A percentile compares a stretch with the other conserved stretches of the same genome.
phyloP scores from a whole-genome alignment of 2,113 vertebrate genomes.

The Tupaia chinensis region DNA sequence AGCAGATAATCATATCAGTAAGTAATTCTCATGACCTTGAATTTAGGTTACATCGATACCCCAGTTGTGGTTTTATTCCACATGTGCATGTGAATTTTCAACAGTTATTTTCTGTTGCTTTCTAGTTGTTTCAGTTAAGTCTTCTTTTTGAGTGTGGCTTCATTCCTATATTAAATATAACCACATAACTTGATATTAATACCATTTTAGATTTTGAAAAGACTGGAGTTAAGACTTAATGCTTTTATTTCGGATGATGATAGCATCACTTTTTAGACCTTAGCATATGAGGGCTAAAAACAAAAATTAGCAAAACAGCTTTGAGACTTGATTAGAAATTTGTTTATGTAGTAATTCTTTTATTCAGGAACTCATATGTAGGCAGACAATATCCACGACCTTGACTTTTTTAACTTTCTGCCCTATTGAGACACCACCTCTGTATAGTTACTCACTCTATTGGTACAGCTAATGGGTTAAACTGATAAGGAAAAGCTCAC shows the following conservation, averaged over 20 bases:
- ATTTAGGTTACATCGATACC: not conserved
- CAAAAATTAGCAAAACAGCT: not conserved
- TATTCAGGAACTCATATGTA: not conserved
- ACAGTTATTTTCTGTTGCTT: not conserved
- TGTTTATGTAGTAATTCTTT: not conserved
- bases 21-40: conserved; percentile 80
- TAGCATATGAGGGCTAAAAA: not conserved
- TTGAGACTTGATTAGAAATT: conserved; percentile 17
- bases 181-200: not conserved
- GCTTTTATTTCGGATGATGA: not conserved
- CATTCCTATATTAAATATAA: not conserved
- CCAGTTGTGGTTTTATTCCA: not conserved
- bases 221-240: not conserved
- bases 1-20: conserved; percentile 95
- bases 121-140: not conserved
- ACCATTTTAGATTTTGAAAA: conserved; percentile 20
- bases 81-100: not conserved
- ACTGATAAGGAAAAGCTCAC: not conserved
- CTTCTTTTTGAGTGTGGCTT: not conserved
- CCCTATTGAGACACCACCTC: not conserved
- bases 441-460: not conserved
- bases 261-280: not conserved
- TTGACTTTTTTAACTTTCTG: not conserved
- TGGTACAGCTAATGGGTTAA: not conserved
- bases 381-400: not conserved